A percentile compares a stretch with the other conserved stretches of the same genome.
Conservation (phyloP, 2,113 vertebrate genomes). For the Engystomops pustulosus region DNA sequence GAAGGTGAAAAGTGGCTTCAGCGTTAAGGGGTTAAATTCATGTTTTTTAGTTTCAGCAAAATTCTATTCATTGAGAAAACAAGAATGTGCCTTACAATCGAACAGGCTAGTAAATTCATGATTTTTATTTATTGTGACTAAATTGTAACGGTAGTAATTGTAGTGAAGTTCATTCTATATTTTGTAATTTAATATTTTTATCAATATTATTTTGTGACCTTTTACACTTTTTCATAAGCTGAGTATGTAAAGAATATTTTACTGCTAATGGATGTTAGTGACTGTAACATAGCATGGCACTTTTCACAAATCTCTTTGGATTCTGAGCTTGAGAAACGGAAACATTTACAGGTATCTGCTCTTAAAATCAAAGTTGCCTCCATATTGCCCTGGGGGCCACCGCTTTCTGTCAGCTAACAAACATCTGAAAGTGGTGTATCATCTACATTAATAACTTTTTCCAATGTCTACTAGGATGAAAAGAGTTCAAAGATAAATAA, state of each 20-base stretch:
- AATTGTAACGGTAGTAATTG: no score
- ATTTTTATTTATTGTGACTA: no score
- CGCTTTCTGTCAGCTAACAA: not conserved
- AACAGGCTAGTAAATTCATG: no score
- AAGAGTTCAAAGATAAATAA: no score
- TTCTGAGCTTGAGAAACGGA: not conserved
- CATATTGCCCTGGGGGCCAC: not conserved
- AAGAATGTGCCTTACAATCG: no score
- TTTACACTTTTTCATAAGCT: not conserved
- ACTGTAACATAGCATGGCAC: conserved; percentile 25
- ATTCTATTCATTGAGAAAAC: no score
- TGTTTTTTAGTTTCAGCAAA: no score
- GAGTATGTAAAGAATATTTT: conserved; percentile 15
- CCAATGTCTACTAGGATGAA: not conserved
- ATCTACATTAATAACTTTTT: not conserved
- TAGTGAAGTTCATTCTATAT: no score
- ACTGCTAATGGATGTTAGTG: conserved; percentile 43
- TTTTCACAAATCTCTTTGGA: conserved; percentile 32
- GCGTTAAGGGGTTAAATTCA: no score
- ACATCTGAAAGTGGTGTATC: not conserved
- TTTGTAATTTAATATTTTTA: no score
- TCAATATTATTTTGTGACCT: not conserved
- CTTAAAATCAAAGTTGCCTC: conserved; percentile 11
- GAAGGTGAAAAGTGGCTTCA: no score
- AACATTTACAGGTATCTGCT: conserved; percentile 17